A percentile compares a stretch with the other conserved stretches of the same genome.
These are phyloP conservation scores for Falco peregrinus DNA, from an alignment of 2,797 vertebrate genomes.

Conservation along the genomic window DNA sequence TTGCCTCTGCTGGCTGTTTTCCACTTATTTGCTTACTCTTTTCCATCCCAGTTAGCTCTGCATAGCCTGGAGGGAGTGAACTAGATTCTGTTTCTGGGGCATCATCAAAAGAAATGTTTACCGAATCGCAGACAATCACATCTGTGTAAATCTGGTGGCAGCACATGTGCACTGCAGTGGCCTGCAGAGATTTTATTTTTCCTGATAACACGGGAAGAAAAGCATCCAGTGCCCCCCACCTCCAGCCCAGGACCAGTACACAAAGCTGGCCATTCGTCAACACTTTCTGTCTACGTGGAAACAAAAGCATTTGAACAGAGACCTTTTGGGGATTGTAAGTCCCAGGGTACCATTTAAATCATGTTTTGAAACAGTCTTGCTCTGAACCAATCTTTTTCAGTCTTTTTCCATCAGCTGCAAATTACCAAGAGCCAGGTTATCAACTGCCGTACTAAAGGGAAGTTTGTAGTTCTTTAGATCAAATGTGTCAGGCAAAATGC, in stretches of 20 bases:
- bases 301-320: not conserved
- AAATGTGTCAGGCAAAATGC: not conserved
- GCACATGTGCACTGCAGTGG: not conserved
- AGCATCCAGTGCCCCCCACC: not conserved
- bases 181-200: not conserved
- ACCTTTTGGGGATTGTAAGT: not conserved
- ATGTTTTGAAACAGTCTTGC: not conserved
- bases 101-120: not conserved
- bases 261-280: not conserved
- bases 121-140: not conserved
- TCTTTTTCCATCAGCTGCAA: not conserved
- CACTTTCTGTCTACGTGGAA: not conserved
- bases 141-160: conserved; percentile 31
- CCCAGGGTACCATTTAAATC: not conserved
- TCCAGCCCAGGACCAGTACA: not conserved
- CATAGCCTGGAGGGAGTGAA: conserved; percentile 38
- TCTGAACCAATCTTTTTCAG: not conserved
- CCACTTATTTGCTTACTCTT: conserved; percentile 23
- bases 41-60: conserved; percentile 54
- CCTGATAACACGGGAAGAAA: rapidly evolving
- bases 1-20: conserved; percentile 43
- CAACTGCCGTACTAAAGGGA: not conserved
- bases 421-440: not conserved
- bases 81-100: conserved; percentile 63
- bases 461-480: not conserved